Base-by-base conservation (phyloP, 2,113 vertebrate genomes). In the Burhinus oedicnemus region DNA sequence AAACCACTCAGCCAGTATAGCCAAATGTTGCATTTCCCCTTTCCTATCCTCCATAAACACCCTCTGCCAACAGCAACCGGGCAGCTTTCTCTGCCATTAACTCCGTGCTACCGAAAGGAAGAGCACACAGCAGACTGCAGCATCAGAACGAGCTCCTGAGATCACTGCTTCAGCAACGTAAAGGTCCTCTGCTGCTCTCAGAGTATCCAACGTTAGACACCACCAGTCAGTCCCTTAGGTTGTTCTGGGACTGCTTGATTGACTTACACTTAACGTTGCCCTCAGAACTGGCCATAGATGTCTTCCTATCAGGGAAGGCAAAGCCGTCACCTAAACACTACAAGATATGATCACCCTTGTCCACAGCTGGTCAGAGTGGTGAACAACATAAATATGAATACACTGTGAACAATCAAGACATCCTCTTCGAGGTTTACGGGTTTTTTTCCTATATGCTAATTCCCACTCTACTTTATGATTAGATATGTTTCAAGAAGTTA, bases 191-290 rank as follows among this genome's bases (percentile, higher is more conserved):
- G 3, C 3, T 81, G 52, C 17, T n/a, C 87, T 79, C 92, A 44
- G 54, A 61, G 55, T 51, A 20, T 12, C 7, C 92, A 38, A 42
- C 89, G 22, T 3, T 1, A 71, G 72, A 44, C 14, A 79, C n/a
- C 8, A 11, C 60, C 22, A 52, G n/a, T 9, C 58, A 68, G 83
- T 52, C 55, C 61, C 45, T 30, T 21, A 12, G 1, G 2, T 0
- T 88, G 52, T 6, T 29, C 38, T 4, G 32, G 80, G n/a, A 34
- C 40, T 27, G 30, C 22, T 64, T 18, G 38, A 22, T 8, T 38
- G 32, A 60, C n/a, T 64, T 42, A 22, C 36, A 3, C 18, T 16
- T 4, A 44, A n/a, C 0, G 0, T 1, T 47, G 69, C 40, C 57
- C 62, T 58, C 51, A 45, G 36, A 89, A 54, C 47, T 42, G 19